Evolutionary conservation across 2,888 invertebrate genomes (phyloP), one percentile per base, ranked within the genome.

Genomic region (Cepaea hortensis): DNA sequence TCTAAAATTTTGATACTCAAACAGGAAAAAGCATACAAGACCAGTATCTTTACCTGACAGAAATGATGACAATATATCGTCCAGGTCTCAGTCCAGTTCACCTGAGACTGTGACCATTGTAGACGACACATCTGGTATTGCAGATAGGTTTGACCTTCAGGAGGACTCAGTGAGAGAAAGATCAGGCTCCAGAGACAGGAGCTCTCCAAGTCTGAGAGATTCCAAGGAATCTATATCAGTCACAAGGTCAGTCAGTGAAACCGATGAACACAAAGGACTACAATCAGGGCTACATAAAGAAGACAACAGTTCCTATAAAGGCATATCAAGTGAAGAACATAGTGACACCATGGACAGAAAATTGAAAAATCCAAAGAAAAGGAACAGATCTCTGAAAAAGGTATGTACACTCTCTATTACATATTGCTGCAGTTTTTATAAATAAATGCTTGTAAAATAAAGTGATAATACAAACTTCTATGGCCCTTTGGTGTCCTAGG

Each of bases 131-230:
- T 6, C 55, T 18, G 55, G 61, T 61, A 61, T 48, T 23, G 18
- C 11, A 23, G 79, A 79, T 62, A 79, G 62, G 62, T 62, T 15
- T 62, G 23, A 62, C 18, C 13, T 35, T 35, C 23, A 62, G 23
- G 79, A 62, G 35, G 15, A 79, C 18, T 35, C 62, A 35, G 62
- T 4, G 15, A 62, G n/a, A 61, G 55, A 75, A 61, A 86, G 85
- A 65, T 87, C 88, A 62, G 84, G 82, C 13, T 90, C 90, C 85
- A 55, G 55, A 55, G 55, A 55, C 11, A 55, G 55, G 55, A 89
- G 90, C 65, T 90, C 90, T 84, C 75, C 48, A 46, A 75, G 50
- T 77, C n/a, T n/a, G 55, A 77, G 55, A 18, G 55, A 23, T 77
- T 77, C 77, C 6, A 23, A 9, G 6, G 62, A 23, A 35, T 23